These are phyloP conservation scores for Ceratosolen fusciceps DNA, from an alignment of 1,140 invertebrate species.

Conservation along the genomic window DNA sequence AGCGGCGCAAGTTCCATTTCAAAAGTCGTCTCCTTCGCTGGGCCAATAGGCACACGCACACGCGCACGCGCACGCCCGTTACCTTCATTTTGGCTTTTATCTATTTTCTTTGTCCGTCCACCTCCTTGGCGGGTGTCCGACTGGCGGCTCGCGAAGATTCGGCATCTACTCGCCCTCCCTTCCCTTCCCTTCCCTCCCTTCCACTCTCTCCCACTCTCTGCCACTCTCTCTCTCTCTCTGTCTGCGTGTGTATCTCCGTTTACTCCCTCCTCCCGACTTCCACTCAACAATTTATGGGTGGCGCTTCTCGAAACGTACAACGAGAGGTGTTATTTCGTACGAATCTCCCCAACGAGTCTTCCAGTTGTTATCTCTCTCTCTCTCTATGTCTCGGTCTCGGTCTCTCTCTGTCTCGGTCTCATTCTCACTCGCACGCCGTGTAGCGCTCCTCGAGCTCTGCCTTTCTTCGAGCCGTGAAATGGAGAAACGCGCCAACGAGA, in stretches of 20 bases:
- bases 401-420: conserved; percentile 17
- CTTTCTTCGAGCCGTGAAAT: conserved; percentile 37
- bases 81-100: conserved; percentile 31
- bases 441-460: too few species aligned
- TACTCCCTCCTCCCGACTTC: conserved; percentile 49
- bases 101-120: conserved; percentile 19
- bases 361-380: conserved; percentile 22
- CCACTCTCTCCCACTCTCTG: not conserved
- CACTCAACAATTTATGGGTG: conserved; percentile 68
- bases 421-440: too few species aligned
- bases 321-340: conserved; percentile 59
- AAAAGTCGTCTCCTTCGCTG: not conserved
- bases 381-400: conserved; percentile 21
- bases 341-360: conserved; percentile 50
- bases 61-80: not conserved
- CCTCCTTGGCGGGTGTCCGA: conserved; percentile 60
- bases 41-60: not conserved
- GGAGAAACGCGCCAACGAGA: conserved; percentile 52
- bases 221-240: conserved; percentile 10
- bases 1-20: conserved; percentile 27
- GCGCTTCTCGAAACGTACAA: conserved; percentile 63
- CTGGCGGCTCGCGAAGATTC: conserved; percentile 38
- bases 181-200: conserved; percentile 13
- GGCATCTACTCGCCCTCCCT: not conserved
- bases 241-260: too few species aligned